Base-by-base conservation (phyloP, 2,113 vertebrate species). In the Neogobius melanostomus region DNA sequence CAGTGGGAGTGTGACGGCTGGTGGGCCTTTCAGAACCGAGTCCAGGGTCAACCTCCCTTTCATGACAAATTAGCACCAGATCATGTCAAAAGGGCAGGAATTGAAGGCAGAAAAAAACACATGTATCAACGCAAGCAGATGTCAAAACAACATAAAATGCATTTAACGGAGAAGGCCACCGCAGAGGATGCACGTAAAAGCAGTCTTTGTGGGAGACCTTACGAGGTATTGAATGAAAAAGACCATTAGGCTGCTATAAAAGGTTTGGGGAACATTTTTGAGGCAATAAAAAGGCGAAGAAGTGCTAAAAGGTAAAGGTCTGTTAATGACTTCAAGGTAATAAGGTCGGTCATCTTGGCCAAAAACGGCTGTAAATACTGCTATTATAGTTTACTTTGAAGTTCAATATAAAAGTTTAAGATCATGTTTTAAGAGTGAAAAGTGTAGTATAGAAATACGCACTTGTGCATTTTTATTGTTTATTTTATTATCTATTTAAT, bases 51-150 rank as follows among this genome's bases (percentile, higher is more conserved):
- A 71, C 60, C 75, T 79, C 47, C 43, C 75, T 79, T 74, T 75
- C 73, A 80, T 79, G 36, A 43, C 64, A 73, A 78, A 83, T 82
- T 69, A 73, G 53, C 49, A 28, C 77, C 68, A 69, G 73, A 68
- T 71, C 71, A 74, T 66, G 67, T 76, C 11, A 75, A 80, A 80
- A 76, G 65, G 68, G 36, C 56, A 67, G 12, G 48, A 56, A 72
- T 15, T 6, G 28, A 68, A 48, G 16, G 68, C 11, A 74, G 8
- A 66, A 70, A 42, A n/a, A 76, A 10, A 62, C 49, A 10, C n/a
- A 15, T 46, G 14, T 44, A 9, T 77, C 14, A 12, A 62, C 45
- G 62, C 15, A 62, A 46, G 42, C 49, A 49, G 11, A 6, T 16
- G 56, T 68, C 48, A 28, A 63, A 75, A 10, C 21, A n/a, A n/a